Base-by-base conservation (phyloP, 2,888 invertebrate genomes). In the Esperia sulphurella region DNA sequence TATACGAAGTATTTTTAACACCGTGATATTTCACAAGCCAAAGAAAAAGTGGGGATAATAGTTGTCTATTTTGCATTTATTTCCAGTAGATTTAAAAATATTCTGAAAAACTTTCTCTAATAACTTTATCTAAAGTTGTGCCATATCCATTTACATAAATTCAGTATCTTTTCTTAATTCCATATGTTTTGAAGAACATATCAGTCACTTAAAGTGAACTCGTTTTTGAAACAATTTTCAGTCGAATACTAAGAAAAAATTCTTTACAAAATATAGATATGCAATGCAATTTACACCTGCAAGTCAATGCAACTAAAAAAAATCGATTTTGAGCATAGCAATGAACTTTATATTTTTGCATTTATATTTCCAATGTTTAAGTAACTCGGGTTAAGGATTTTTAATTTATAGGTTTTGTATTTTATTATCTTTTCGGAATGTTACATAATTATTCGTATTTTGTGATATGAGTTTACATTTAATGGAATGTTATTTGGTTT, bases 1-100 rank as follows among this genome's bases (percentile, higher is more conserved):
- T 54, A 79, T 43, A 50, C 37, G 41, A 83, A 79, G 77, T 81
- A 83, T 79, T 81, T 68, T 48, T 75, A 75, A 84, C 76, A 71
- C 79, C 78, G 88, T 89, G 88, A 89, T 88, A 88, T 78, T 76
- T 83, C 86, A 82, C 82, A 85, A 85, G 74, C 89, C 89, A 89
- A 89, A 88, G 87, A 89, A 73, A 79, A 74, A 71, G 74, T 64
- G 74, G 70, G 75, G 70, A 78, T 73, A 65, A 71, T 67, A 65
- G 65, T 71, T 74, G 68, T 73, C 71, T 58, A 67, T 63, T 21
- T 59, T 71, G 83, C 83, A 83, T 83, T 81, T 83, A 85, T 72
- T 72, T 77, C 66, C 66, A 68, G 61, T 78, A 74, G 71, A 68
- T 58, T 51, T 51, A 45, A 33, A 35, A 61, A 61, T 60, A 61